Conservation (phyloP, 2,113 vertebrate species). For the Crotalus horridus region DNA sequence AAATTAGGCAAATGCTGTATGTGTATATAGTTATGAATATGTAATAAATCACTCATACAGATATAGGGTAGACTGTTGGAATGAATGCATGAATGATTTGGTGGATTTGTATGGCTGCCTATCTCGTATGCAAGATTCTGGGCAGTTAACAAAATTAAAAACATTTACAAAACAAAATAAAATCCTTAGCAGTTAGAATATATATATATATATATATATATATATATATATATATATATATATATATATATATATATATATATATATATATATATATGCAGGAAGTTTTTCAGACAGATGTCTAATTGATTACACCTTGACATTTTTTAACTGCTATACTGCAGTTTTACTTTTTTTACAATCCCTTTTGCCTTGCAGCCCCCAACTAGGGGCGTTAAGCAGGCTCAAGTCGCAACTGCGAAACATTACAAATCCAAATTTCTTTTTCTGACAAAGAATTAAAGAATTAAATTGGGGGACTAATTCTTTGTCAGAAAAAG, state of each 20-base stretch:
- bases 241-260: background rate
- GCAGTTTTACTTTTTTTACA: too few relatives aligned
- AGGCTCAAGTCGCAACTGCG: too few relatives aligned
- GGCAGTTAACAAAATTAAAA: background rate
- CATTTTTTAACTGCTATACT: too few relatives aligned
- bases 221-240: background rate
- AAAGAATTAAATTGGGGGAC: too few relatives aligned
- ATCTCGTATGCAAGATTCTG: background rate
- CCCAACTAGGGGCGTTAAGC: too few relatives aligned
- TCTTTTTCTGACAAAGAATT: too few relatives aligned
- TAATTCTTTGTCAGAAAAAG: too few relatives aligned
- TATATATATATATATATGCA: background rate
- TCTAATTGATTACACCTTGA: too few relatives aligned
- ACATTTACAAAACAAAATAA: background rate
- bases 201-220: background rate
- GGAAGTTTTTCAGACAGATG: too few relatives aligned
- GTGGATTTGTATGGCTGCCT: background rate
- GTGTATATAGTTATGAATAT: background rate
- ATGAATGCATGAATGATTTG: background rate
- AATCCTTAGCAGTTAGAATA: background rate
- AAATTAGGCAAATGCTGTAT: conserved; percentile 31
- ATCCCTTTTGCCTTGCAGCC: too few relatives aligned
- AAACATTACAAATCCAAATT: too few relatives aligned
- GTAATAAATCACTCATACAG: conserved; percentile 32
- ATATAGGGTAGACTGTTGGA: background rate